These are phyloP conservation scores for Danio aesculapii DNA, from an alignment of 2,797 vertebrate genomes.

Conservation along the genomic window DNA sequence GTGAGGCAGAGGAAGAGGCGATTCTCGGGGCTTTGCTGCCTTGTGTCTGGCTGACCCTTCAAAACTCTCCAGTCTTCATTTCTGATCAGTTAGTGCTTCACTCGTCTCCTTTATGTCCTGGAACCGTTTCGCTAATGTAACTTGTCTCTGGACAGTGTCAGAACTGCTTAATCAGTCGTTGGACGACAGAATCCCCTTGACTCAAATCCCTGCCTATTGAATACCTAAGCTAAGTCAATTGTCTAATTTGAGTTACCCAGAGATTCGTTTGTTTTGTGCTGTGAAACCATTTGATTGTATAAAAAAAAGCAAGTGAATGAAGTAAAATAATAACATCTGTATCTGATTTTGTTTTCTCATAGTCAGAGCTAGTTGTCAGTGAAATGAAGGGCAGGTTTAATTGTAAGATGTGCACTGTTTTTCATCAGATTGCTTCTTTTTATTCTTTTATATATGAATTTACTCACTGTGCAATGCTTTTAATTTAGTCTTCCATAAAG, in stretches of 20 bases:
- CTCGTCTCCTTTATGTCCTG: slow-evolving; percentile 39
- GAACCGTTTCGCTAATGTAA: slow-evolving; percentile 45
- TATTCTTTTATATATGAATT: slow-evolving; percentile 36
- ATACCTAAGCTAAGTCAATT: slow-evolving; percentile 40
- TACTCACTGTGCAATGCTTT: slow-evolving; percentile 63
- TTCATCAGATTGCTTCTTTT: slow-evolving; percentile 44
- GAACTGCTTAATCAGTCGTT: slow-evolving; percentile 40
- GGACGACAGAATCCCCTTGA: slow-evolving; percentile 24
- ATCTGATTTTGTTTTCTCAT: slow-evolving; percentile 58
- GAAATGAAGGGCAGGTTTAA: slow-evolving; percentile 58
- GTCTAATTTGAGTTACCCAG: slow-evolving; percentile 37
- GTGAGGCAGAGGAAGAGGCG: slow-evolving; percentile 93
- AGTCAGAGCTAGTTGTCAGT: slow-evolving; percentile 31
- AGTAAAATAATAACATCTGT: slow-evolving; percentile 54
- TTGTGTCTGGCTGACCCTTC: slow-evolving; percentile 89
- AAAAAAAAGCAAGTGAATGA: slow-evolving; percentile 59
- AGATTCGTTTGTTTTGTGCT: slow-evolving; percentile 58
- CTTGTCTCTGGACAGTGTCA: slow-evolving; percentile 37
- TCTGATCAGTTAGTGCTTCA: slow-evolving; percentile 28
- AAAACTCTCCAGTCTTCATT: slow-evolving; percentile 47
- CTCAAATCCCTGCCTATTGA: neutral
- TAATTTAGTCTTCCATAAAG: slow-evolving; percentile 72
- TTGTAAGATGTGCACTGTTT: slow-evolving; percentile 56
- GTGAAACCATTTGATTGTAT: slow-evolving; percentile 56
- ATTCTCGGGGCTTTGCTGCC: slow-evolving; percentile 96